Evolutionary conservation across 2,888 invertebrate species (phyloP), one percentile per base, ranked within the genome.

Genomic region (Chaetogeoica ovagalla): DNA sequence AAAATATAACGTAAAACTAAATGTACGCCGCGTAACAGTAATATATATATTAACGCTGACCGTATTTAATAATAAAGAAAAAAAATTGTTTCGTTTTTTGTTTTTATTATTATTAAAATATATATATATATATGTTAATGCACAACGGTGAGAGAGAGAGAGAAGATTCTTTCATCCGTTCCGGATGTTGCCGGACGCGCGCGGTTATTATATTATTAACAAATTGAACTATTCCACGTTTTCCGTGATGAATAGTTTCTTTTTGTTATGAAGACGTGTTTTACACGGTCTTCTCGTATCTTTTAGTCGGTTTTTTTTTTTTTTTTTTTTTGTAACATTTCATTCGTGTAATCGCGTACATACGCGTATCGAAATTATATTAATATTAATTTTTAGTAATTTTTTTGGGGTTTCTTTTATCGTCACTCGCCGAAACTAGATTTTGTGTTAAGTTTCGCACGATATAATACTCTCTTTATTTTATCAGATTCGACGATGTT

Each of bases 141-240:
- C 65, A 39, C 55, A 57, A 63, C 15, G 69, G 30, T 2, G 30
- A 30, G 1, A 30, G 30, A 30, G n/a, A n/a, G n/a, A n/a, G n/a
- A 71, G 74, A 66, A 55, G 17, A 75, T 21, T 57, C 39, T 65
- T 66, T 75, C 30, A 30, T 30, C 8, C 65, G 39, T 66, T 75
- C 74, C 74, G 74, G 65, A 75, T 75, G 13, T n/a, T 48, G 74
- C 23, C 1, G 30, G 30, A 7, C 13, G 30, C 3, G 30, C 3
- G 11, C 15, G 37, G 37, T 55, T 75, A 30, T 30, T 30, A 30
- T 30, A 30, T 30, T 30, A 75, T 57, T 65, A 57, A 23, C 65
- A 57, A 75, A 57, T 39, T 65, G 23, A 63, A 65, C 48, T 37
- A 57, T 19, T 55, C 6, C 21, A 37, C 15, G 39, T 65, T 55